Evolutionary conservation across 1,140 invertebrate species (phyloP).

Genomic region (Melanaphis sacchari): DNA sequence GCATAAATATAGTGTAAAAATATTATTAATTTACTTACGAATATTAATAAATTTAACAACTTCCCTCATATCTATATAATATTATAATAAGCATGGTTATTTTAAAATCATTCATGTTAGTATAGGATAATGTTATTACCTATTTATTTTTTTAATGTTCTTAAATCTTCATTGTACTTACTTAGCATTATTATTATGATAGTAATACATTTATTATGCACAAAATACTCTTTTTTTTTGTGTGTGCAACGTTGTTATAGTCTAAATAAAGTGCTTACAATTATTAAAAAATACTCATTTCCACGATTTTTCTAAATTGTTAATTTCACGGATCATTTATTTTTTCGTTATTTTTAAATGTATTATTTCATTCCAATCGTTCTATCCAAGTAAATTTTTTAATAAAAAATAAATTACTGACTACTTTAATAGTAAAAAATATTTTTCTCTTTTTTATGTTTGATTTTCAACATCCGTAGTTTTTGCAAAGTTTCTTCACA

Average conservation of each 20-base stretch:
- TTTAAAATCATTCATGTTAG: neutral
- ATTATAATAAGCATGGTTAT: too few relatives aligned
- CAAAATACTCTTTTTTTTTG: neutral
- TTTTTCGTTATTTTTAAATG: neutral
- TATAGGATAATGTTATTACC: neutral
- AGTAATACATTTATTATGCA: neutral
- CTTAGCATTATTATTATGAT: neutral
- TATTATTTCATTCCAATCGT: neutral
- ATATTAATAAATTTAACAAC: too few relatives aligned
- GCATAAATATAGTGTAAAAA: too few relatives aligned
- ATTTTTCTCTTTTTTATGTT: neutral
- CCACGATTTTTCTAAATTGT: neutral
- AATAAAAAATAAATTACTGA: slow-evolving; percentile 11
- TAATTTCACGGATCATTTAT: slow-evolving; percentile 38
- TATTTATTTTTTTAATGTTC: neutral
- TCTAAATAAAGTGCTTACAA: neutral
- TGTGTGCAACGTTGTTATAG: neutral
- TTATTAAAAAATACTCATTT: neutral
- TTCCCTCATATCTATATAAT: neutral
- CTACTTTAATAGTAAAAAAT: neutral
- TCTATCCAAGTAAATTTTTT: neutral
- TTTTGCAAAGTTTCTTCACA: neutral
- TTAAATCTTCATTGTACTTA: neutral
- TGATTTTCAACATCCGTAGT: neutral
- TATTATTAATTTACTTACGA: too few relatives aligned